These are phyloP conservation scores for Schizothorax lantsangensis DNA, from an alignment of 2,797 vertebrate genomes.

Conservation along the genomic window DNA sequence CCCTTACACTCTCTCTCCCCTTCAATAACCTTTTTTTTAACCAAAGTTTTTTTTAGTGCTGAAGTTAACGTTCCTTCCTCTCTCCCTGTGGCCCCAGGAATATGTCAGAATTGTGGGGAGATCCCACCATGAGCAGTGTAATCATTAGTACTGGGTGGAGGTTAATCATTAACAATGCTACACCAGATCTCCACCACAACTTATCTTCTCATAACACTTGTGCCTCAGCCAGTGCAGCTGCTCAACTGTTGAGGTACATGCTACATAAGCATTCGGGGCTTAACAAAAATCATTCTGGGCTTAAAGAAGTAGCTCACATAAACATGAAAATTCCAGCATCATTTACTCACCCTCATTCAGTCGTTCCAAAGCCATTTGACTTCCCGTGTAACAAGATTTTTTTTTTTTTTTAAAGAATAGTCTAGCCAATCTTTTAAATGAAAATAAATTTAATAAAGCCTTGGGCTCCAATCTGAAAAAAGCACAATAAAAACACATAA, in stretches of 20 bases:
- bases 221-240: constrained; percentile 26
- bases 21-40: constrained; percentile 15
- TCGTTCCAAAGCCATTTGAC: background rate
- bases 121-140: constrained; percentile 56
- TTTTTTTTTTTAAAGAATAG: background rate
- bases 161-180: constrained; percentile 64
- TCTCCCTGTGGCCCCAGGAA: constrained; percentile 23
- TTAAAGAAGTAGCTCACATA: background rate
- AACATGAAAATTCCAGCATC: background rate
- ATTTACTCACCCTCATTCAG: background rate
- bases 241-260: constrained; percentile 14
- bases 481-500: background rate
- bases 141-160: constrained; percentile 57
- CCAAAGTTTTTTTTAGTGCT: background rate
- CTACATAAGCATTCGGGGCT: background rate
- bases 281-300: background rate
- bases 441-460: background rate
- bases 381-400: background rate
- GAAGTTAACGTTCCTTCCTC: constrained; percentile 18
- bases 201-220: constrained; percentile 61
- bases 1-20: background rate
- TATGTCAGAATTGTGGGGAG: constrained; percentile 53
- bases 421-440: background rate
- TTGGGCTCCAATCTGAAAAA: background rate
- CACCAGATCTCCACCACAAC: constrained; percentile 48